Percentiles rank a stretch among this genome's conserved stretches.
Evolutionary conservation across 2,113 vertebrate genomes (phyloP).

Genomic region (Lagopus muta): DNA sequence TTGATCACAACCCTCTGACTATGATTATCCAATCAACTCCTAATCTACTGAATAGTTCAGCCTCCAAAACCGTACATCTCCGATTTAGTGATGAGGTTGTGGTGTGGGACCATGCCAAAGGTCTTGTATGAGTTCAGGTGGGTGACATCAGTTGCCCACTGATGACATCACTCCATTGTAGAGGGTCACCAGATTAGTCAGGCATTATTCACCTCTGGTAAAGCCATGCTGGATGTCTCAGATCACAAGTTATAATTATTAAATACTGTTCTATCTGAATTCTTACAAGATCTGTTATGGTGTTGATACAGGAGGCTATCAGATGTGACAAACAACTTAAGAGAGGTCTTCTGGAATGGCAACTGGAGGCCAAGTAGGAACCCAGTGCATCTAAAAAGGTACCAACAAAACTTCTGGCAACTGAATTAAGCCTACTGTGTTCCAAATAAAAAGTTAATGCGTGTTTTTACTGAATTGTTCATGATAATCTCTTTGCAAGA

Average conservation of each 20-base stretch:
- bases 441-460: background rate
- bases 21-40: too few species aligned
- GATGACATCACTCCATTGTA: too few species aligned
- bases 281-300: background rate
- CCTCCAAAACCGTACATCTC: too few species aligned
- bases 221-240: too few species aligned
- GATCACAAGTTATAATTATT: background rate
- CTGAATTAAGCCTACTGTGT: background rate
- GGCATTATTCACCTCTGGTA: too few species aligned
- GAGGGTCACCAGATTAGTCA: too few species aligned
- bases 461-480: background rate
- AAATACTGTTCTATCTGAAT: background rate
- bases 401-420: rapidly evolving
- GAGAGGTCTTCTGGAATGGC: background rate
- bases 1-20: too few species aligned
- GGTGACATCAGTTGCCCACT: too few species aligned
- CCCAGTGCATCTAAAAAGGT: background rate
- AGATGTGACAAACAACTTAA: background rate
- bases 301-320: background rate
- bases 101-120: too few species aligned
- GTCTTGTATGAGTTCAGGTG: too few species aligned
- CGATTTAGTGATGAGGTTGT: too few species aligned
- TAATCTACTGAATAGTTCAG: too few species aligned
- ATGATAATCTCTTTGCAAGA: background rate
- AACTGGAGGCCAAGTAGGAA: background rate